A percentile compares a stretch with the other conserved stretches of the same genome.
Evolutionary conservation across 23 tunicate species (phyloP).

Genomic region (Ascidia mentula): DNA sequence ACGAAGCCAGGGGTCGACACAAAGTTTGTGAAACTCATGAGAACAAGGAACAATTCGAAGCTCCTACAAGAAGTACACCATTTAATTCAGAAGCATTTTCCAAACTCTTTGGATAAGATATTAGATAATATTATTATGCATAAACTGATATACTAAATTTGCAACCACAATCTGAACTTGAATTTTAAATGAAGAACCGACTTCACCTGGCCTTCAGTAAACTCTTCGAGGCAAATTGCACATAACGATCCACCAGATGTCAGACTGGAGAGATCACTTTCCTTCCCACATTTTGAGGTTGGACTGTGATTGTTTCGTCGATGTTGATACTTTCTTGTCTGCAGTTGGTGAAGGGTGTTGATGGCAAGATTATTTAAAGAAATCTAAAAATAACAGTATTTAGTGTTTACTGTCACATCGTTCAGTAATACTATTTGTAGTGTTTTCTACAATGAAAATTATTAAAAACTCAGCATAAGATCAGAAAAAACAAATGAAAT

Average conservation of each 20-base stretch:
- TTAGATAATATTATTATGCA: no score
- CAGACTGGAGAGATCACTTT: conserved; percentile 25
- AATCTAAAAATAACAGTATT: no score
- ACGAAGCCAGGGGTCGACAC: conserved; percentile 90
- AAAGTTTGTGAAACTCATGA: conserved; percentile 74
- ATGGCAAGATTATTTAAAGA: conserved; percentile 33
- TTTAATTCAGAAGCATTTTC: no score
- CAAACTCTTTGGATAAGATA: no score
- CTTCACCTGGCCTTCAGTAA: conserved; percentile 39
- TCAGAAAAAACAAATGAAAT: not conserved
- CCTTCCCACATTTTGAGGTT: not conserved
- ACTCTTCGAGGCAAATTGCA: conserved; percentile 68
- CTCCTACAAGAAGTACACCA: conserved; percentile 31
- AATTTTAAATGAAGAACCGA: not conserved
- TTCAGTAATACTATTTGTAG: no score
- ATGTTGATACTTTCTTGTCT: conserved; percentile 25
- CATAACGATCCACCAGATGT: conserved; percentile 41
- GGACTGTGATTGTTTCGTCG: not conserved
- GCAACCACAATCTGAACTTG: not conserved
- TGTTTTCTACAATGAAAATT: not conserved
- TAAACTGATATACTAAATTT: no score
- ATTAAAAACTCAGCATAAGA: not conserved
- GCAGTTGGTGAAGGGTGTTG: conserved; percentile 38
- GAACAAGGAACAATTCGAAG: conserved; percentile 49
- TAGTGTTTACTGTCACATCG: no score